A percentile compares a stretch with the other conserved stretches of the same genome.
These are phyloP conservation scores for Tetraneura akinire DNA, from an alignment of 1,140 invertebrate genomes.

Conservation along the genomic window DNA sequence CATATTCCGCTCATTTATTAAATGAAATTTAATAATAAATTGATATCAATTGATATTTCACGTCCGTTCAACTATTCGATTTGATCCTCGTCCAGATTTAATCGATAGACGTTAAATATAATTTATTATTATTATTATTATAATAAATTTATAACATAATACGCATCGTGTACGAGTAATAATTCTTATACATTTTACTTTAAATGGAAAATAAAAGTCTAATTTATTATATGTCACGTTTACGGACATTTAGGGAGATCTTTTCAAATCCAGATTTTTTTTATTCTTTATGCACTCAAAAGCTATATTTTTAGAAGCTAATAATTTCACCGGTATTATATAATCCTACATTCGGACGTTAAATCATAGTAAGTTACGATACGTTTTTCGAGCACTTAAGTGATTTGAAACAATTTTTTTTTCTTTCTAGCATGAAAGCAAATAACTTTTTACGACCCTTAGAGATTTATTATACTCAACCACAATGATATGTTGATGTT, in stretches of 20 bases:
- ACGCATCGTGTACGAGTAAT: no score
- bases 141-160: no score
- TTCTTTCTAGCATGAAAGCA: not conserved
- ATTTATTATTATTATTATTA: no score
- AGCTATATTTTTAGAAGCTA: constrained; percentile 6
- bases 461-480: constrained; percentile 14
- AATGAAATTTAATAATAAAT: no score
- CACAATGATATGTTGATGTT: constrained; percentile 11
- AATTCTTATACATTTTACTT: no score
- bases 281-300: not conserved
- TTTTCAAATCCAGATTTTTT: not conserved
- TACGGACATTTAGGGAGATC: not conserved
- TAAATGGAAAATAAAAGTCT: not conserved
- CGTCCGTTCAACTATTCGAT: no score
- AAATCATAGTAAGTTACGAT: constrained; percentile 36
- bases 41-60: no score
- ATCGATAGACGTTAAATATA: no score
- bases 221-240: constrained; percentile 12
- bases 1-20: no score
- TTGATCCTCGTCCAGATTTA: no score
- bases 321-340: constrained; percentile 18
- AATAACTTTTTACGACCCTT: not conserved
- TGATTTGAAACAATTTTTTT: constrained; percentile 44
- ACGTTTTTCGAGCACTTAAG: constrained; percentile 22
- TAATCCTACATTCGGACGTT: constrained; percentile 29